These are phyloP conservation scores for Pachypsylla venusta DNA, from an alignment of 1,140 invertebrate genomes.

Conservation along the genomic window DNA sequence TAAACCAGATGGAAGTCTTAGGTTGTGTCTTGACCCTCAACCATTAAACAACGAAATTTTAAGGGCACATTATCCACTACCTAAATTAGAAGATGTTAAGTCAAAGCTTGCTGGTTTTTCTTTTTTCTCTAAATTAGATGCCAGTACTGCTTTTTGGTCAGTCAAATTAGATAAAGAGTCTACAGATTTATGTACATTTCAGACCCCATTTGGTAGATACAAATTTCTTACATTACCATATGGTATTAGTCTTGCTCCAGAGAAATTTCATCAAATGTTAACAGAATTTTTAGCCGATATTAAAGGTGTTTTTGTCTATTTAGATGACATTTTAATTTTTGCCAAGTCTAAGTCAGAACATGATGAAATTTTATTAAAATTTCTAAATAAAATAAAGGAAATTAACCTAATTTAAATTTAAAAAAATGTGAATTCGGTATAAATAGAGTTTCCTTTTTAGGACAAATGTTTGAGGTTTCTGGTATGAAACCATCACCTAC, in stretches of 20 bases:
- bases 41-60: constrained; percentile 12
- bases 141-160: not conserved
- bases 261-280: constrained; percentile 12
- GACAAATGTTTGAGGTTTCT: constrained; percentile 27
- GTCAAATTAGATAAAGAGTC: not conserved
- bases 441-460: constrained; percentile 29
- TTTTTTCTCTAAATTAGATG: not conserved
- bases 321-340: constrained; percentile 21
- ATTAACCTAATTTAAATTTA: constrained; percentile 20
- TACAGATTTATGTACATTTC: not conserved
- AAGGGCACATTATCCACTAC: constrained; percentile 14
- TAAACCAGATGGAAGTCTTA: constrained; percentile 11
- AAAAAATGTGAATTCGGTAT: constrained; percentile 27
- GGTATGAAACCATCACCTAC: constrained; percentile 27
- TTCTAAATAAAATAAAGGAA: constrained; percentile 26
- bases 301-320: not conserved
- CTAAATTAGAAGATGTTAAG: constrained; percentile 11
- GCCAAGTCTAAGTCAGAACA: constrained; percentile 21
- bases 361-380: constrained; percentile 25
- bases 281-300: not conserved
- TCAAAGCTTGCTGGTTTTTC: not conserved
- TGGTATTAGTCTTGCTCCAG: constrained; percentile 12
- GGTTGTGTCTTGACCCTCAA: constrained; percentile 15
- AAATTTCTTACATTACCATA: constrained; percentile 12
- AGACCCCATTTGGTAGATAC: constrained; percentile 6